Percentiles rank a stretch among this genome's conserved stretches.
Conservation (phyloP, 1,140 invertebrate species). For the Frieseomelitta varia region DNA sequence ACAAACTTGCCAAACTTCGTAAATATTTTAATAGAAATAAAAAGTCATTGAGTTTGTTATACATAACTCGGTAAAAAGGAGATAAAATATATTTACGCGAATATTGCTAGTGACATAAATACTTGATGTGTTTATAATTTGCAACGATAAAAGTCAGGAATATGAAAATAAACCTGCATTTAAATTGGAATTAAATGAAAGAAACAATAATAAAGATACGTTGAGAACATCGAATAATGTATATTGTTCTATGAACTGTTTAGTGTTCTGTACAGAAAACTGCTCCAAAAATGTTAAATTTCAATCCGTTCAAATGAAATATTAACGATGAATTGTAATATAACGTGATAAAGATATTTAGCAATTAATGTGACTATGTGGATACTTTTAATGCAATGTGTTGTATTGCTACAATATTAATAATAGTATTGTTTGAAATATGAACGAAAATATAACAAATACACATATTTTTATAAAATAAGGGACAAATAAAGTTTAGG, state of each 20-base stretch:
- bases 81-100: slow-evolving; percentile 32
- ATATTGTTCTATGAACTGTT: slow-evolving; percentile 48
- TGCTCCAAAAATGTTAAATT: slow-evolving; percentile 52
- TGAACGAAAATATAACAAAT: slow-evolving; percentile 65
- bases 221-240: slow-evolving; percentile 62
- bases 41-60: slow-evolving; percentile 21
- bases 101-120: slow-evolving; percentile 39
- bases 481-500: slow-evolving; percentile 74
- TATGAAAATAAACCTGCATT: slow-evolving; percentile 59
- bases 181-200: slow-evolving; percentile 46
- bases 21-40: slow-evolving; percentile 2
- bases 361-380: slow-evolving; percentile 61
- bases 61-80: slow-evolving; percentile 4
- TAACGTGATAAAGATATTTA: slow-evolving; percentile 44
- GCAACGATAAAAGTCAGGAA: slow-evolving; percentile 8
- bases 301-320: slow-evolving; percentile 48
- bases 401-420: slow-evolving; percentile 67
- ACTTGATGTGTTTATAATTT: slow-evolving; percentile 32
- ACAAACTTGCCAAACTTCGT: slow-evolving; percentile 46
- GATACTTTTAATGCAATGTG: slow-evolving; percentile 68
- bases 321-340: slow-evolving; percentile 58
- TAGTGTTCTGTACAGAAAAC: slow-evolving; percentile 51
- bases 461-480: slow-evolving; percentile 79
- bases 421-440: slow-evolving; percentile 65
- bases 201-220: slow-evolving; percentile 70